Conservation (phyloP, 2,113 vertebrate genomes). For the Microcebus griseorufus region DNA sequence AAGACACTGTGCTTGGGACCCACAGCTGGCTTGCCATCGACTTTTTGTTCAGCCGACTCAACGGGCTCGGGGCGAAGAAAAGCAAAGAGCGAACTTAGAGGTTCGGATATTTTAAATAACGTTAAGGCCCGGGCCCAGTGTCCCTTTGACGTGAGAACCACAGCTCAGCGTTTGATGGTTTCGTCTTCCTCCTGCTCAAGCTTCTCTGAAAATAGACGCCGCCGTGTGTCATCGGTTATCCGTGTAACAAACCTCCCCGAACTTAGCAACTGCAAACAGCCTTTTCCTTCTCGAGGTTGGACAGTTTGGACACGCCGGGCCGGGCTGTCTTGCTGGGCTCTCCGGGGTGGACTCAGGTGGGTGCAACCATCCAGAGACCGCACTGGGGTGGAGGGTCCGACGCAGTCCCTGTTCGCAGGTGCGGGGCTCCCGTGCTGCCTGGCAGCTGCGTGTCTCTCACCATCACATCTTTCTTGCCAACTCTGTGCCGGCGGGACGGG, state of each 20-base stretch:
- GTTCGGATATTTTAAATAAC: not conserved
- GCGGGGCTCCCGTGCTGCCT: not conserved
- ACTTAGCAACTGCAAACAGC: not conserved
- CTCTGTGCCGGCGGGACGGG: no score
- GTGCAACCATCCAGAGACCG: accelerated
- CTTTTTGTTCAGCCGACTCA: not conserved
- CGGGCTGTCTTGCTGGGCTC: not conserved
- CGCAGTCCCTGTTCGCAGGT: not conserved
- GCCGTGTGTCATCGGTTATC: not conserved
- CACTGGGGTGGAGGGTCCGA: not conserved
- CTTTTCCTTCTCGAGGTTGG: not conserved
- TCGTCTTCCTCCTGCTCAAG: not conserved
- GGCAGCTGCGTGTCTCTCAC: no score
- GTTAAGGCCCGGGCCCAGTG: not conserved
- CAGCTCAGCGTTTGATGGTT: not conserved
- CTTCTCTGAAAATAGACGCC: not conserved
- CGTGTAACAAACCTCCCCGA: not conserved
- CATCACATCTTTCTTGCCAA: no score
- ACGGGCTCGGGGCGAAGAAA: not conserved
- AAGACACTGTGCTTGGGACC: not conserved
- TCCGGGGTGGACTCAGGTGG: not conserved
- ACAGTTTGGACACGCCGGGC: not conserved
- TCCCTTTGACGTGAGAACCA: not conserved
- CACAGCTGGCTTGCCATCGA: not conserved
- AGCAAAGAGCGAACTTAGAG: not conserved